Evolutionary conservation across 1,140 invertebrate genomes (phyloP).

Genomic region (Papilio glaucus): DNA sequence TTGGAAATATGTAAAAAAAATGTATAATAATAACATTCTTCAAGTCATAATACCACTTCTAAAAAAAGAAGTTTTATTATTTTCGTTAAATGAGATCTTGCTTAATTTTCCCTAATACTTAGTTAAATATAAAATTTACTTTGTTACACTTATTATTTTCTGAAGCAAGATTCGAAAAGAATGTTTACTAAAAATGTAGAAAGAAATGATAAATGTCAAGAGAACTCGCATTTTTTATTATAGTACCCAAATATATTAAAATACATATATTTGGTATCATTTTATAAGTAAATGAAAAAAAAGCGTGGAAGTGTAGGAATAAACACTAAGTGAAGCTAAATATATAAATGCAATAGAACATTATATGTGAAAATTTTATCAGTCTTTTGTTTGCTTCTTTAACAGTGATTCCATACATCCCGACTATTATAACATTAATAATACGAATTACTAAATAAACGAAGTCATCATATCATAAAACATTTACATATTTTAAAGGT

Average conservation of each 20-base stretch:
- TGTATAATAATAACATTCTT: neutral
- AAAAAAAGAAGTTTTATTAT: neutral
- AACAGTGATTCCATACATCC: constrained; percentile 12
- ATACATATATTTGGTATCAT: neutral
- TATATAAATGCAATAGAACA: constrained; percentile 48
- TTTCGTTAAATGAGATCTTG: constrained; percentile 35
- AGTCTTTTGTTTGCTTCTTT: constrained; percentile 56
- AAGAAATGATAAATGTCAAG: neutral
- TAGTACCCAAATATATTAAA: no score
- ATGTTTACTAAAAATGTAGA: neutral
- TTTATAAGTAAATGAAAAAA: constrained; percentile 24
- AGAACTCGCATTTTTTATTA: no score
- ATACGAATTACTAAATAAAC: constrained; percentile 20
- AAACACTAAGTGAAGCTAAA: constrained; percentile 26
- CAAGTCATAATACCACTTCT: neutral
- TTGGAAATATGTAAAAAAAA: neutral
- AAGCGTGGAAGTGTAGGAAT: neutral
- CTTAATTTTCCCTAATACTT: constrained; percentile 12
- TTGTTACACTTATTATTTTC: neutral
- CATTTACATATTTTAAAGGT: no score
- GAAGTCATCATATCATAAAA: no score
- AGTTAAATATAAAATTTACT: neutral
- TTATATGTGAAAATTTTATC: constrained; percentile 50
- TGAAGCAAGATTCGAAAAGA: constrained; percentile 4
- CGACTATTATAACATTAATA: neutral